Evolutionary conservation across 2,113 vertebrate genomes (phyloP), one percentile per base, ranked within the genome.

Genomic region (Leptosomus discolor): DNA sequence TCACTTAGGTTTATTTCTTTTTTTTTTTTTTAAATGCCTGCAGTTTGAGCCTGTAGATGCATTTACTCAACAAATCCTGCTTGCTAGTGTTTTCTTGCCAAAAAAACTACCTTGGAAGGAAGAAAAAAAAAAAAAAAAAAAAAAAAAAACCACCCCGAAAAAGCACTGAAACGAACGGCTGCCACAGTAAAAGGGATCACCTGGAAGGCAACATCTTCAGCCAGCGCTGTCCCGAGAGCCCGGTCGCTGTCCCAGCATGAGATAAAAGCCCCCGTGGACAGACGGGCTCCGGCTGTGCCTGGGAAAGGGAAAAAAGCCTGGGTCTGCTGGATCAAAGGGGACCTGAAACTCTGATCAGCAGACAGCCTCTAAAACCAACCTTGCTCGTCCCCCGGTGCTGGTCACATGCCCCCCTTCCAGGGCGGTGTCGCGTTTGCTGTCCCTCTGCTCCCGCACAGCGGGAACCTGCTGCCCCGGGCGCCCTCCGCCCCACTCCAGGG

Each of bases 1-100:
- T 74, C 48, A 37, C 77, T 95, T 91, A 68, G 60, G 87, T 91
- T 91, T 89, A 46, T 81, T 89, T 96, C n/a, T 90, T 16, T 80
- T 96, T n/a, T n/a, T n/a, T n/a, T n/a, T n/a, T 50, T 96, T 78
- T 85, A 89, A 95, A 84, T 65, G 50, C 58, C 75, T 6, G 26
- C 27, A 60, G 43, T 88, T 96, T 39, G 60, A 85, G 45, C 92
- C 85, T 76, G 30, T 51, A 48, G 82, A 41, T 90, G 48, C 56
- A 30, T 58, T 93, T 85, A 43, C 77, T 71, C 45, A 64, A 39
- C 34, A 50, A 79, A 68, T 82, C 46, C 65, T 39, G 32, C 65
- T 82, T 56, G 43, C 51, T 82, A 39, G 82, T 51, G 14, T 71
- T 84, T 97, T 71, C 45, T 88, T 56, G 46, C 53, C 37, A 63